Conservation (phyloP, 1,140 invertebrate genomes). For the Calosoma granatense region DNA sequence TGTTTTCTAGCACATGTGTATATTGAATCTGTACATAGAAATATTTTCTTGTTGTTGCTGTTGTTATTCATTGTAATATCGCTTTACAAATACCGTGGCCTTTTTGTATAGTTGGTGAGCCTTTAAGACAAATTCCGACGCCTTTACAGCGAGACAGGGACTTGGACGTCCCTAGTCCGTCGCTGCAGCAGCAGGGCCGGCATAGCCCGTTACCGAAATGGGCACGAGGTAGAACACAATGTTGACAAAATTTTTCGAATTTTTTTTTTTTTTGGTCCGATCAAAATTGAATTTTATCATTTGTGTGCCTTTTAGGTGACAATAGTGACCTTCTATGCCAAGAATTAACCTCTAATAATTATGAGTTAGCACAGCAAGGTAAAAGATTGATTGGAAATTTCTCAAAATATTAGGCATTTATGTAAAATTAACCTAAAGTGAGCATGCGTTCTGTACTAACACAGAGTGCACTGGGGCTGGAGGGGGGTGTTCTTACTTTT, state of each 20-base stretch:
- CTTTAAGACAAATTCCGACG: slow-evolving; percentile 42
- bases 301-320: too few relatives aligned
- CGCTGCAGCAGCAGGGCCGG: slow-evolving; percentile 32
- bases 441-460: too few relatives aligned
- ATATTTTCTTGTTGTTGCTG: too few relatives aligned
- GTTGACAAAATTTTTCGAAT: neutral
- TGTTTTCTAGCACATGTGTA: too few relatives aligned
- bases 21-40: too few relatives aligned
- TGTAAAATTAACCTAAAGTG: too few relatives aligned
- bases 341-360: slow-evolving; percentile 38
- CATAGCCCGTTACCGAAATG: slow-evolving; percentile 46
- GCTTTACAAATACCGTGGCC: neutral
- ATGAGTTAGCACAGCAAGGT: slow-evolving; percentile 33
- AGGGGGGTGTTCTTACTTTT: too few relatives aligned
- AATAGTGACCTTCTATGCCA: slow-evolving; percentile 46
- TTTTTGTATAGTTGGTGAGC: slow-evolving; percentile 39
- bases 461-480: too few relatives aligned
- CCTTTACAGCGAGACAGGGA: slow-evolving; percentile 28
- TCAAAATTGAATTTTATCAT: slow-evolving; percentile 10
- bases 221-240: slow-evolving; percentile 39
- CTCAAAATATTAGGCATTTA: too few relatives aligned
- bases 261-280: too few relatives aligned
- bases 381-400: slow-evolving; percentile 21
- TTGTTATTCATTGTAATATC: neutral
- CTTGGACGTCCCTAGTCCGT: slow-evolving; percentile 33